These are phyloP conservation scores for Nomia melanderi DNA, from an alignment of 1,140 invertebrate genomes.

Conservation along the genomic window DNA sequence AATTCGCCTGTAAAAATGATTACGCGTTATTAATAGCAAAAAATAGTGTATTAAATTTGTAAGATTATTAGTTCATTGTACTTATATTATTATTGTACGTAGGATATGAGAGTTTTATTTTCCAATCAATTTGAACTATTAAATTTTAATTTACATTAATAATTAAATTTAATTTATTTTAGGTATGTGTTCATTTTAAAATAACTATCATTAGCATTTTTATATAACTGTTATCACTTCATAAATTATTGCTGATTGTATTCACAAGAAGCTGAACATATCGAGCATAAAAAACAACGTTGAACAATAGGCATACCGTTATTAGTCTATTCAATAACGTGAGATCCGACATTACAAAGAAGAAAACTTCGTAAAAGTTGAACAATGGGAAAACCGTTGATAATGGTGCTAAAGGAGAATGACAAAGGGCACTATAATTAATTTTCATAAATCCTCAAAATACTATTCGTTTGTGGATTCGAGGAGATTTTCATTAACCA, in stretches of 20 bases:
- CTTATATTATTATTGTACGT: no score
- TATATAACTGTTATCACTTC: background rate
- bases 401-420: background rate
- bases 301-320: background rate
- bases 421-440: no score
- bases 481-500: no score
- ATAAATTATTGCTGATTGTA: background rate
- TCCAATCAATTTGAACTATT: no score
- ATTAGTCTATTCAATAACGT: background rate
- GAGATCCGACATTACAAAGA: background rate
- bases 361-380: conserved; percentile 1
- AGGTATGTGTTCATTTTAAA: no score
- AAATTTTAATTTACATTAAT: no score
- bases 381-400: conserved; percentile 1
- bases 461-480: background rate
- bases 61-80: no score
- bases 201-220: background rate
- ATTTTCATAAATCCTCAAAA: background rate
- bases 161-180: no score
- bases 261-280: background rate
- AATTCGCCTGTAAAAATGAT: no score
- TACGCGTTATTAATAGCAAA: no score
- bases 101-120: no score
- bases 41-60: no score
- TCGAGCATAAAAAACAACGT: background rate